Conservation (phyloP, 2,113 vertebrate species). For the Pao palembangensis region DNA sequence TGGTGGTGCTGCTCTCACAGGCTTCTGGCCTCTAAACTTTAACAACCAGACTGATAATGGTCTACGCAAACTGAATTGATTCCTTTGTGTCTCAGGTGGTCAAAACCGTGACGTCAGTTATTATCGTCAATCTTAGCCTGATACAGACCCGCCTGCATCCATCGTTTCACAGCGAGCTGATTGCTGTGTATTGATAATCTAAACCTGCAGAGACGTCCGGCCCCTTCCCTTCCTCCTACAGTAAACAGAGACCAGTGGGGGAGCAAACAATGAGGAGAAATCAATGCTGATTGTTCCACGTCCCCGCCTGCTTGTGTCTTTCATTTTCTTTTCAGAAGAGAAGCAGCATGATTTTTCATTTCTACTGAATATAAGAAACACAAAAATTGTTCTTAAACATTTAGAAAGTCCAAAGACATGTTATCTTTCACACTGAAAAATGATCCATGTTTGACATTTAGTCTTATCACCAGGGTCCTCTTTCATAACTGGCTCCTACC, state of each 20-base stretch:
- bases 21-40: not conserved
- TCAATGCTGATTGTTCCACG: constrained; percentile 50
- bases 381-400: constrained; percentile 15
- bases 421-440: not conserved
- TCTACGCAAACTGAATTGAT: not conserved
- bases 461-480: too few species aligned
- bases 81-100: not conserved
- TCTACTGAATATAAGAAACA: not conserved
- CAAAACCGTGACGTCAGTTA: too few species aligned
- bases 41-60: not conserved
- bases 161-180: not conserved
- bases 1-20: not conserved
- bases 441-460: not conserved
- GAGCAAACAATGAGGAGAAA: constrained; percentile 43
- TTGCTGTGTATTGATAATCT: constrained; percentile 48
- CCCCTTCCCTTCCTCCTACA: constrained; percentile 3
- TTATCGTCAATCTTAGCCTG: too few species aligned
- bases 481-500: too few species aligned
- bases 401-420: not conserved
- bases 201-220: constrained; percentile 29
- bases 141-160: too few species aligned
- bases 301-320: constrained; percentile 31
- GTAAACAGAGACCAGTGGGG: constrained; percentile 1
- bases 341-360: constrained; percentile 10
- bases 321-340: constrained; percentile 19